phyloP scores from a whole-genome alignment of 2,888 invertebrate genomes.

The Flexamia atlantica region DNA sequence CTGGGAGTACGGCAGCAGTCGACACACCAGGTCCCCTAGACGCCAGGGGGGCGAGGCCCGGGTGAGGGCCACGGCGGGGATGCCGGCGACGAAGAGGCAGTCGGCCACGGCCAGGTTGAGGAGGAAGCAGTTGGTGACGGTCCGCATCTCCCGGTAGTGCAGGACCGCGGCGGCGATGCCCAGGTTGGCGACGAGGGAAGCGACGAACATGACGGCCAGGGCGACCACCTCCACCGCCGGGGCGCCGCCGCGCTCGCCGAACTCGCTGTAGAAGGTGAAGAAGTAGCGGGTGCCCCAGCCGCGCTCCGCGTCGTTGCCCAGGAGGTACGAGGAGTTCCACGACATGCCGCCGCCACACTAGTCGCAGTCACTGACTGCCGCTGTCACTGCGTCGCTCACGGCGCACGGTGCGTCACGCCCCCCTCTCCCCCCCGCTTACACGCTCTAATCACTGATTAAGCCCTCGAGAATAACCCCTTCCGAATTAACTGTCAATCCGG shows the following conservation, averaged over 20 bases:
- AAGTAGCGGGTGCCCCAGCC: constrained; percentile 78
- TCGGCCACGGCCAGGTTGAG: constrained; percentile 82
- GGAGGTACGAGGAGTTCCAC: constrained; percentile 76
- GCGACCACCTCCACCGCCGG: constrained; percentile 75
- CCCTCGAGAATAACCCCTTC: constrained; percentile 16
- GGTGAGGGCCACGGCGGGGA: constrained; percentile 77
- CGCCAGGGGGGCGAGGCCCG: constrained; percentile 77
- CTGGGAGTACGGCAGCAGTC: constrained; percentile 78
- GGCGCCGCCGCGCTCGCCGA: constrained; percentile 74
- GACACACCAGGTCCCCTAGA: constrained; percentile 76
- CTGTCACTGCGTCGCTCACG: background rate
- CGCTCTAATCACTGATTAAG: constrained; percentile 34
- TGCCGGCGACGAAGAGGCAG: constrained; percentile 78
- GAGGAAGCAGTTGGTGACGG: constrained; percentile 79
- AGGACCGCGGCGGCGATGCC: constrained; percentile 77
- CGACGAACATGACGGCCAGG: constrained; percentile 74
- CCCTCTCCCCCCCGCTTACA: background rate
- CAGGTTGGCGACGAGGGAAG: constrained; percentile 77
- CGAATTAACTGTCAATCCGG: constrained; percentile 30
- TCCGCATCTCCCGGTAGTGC: constrained; percentile 77
- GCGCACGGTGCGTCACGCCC: constrained; percentile 12
- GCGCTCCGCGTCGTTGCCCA: constrained; percentile 75
- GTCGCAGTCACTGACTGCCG: background rate
- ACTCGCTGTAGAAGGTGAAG: constrained; percentile 78
- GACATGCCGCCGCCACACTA: constrained; percentile 7